Evolutionary conservation across 2,113 vertebrate species (phyloP).

Genomic region (Nannobrachium achirus): DNA sequence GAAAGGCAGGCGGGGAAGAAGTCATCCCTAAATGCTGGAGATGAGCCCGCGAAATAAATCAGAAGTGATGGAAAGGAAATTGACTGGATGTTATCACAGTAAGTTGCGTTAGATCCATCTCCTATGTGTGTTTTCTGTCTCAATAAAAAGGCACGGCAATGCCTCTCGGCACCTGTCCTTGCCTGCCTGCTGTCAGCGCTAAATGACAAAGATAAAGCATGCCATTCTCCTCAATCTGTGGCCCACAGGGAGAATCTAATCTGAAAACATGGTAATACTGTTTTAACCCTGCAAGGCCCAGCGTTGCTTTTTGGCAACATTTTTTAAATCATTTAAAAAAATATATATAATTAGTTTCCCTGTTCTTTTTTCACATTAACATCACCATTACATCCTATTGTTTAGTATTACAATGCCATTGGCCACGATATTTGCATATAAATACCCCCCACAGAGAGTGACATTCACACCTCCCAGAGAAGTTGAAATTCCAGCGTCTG

Average conservation of each 20-base stretch:
- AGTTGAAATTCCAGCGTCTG: too few relatives aligned
- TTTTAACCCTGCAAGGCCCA: too few relatives aligned
- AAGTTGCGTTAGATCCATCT: conserved; percentile 54
- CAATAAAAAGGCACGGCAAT: conserved; percentile 57
- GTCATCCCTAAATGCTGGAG: conserved; percentile 26
- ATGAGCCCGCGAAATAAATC: conserved; percentile 57
- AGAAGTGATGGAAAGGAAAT: conserved; percentile 65
- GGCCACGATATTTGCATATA: too few relatives aligned
- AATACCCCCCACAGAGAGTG: too few relatives aligned
- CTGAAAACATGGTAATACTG: conserved; percentile 62
- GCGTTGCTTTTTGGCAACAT: too few relatives aligned
- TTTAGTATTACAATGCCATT: too few relatives aligned
- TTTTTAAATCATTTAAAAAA: too few relatives aligned
- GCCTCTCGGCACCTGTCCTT: conserved; percentile 60
- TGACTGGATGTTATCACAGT: conserved; percentile 73
- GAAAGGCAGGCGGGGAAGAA: conserved; percentile 27
- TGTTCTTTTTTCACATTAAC: too few relatives aligned
- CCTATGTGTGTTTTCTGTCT: conserved; percentile 65
- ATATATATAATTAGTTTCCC: too few relatives aligned
- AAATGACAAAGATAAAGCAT: conserved; percentile 68
- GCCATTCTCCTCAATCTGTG: conserved; percentile 52
- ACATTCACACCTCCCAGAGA: too few relatives aligned
- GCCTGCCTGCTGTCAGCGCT: conserved; percentile 64
- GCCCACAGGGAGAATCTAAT: conserved; percentile 60
- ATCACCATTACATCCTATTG: too few relatives aligned